Base-by-base conservation (phyloP, 2,797 vertebrate genomes). In the Taeniopygia guttata region DNA sequence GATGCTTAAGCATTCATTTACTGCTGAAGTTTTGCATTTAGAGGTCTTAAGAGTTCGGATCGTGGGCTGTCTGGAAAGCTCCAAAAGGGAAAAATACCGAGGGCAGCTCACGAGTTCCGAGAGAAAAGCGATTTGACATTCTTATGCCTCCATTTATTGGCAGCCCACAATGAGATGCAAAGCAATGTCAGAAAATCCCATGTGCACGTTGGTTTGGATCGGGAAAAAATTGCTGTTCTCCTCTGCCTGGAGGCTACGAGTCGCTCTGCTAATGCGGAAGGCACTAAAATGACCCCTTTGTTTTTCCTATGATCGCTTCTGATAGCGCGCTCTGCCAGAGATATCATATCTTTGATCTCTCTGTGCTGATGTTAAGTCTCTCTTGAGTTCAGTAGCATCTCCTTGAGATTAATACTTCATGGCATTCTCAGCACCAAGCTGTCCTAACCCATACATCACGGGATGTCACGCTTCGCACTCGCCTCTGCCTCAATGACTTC, bases 401-500 rank as follows among this genome's bases (percentile, higher is more conserved):
- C 95, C 94, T 96, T 98, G 98, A 98, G 96, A 97, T 97, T 98
- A 98, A 98, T 98, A 94, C 97, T 97, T 94, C 88, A 11, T 97
- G 98, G 97, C 98, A 96, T 94, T 69, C 92, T 97, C 93, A 78
- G 97, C 97, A 98, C 97, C 97, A 90, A 76, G 91, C 97, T 98
- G 98, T 98, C 98, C 98, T 98, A 98, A 98, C 98, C 97, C 96
- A 98, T 98, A 96, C 88, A 98, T 98, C 98, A 98, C 95, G 56
- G 96, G 92, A 96, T 97, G 97, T 98, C 98, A 98, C 75, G 93
- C 94, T 95, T 95, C 94, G 96, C 98, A 95, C 98, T 96, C 92
- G 93, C 96, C 96, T 97, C 97, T 97, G 98, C 98, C 98, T 98
- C 90, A 8, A 29, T 94, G 94, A 84, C 93, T 96, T 62, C 76